These are phyloP conservation scores for Volucella zonaria DNA, from an alignment of 2,888 invertebrate genomes.

Conservation along the genomic window DNA sequence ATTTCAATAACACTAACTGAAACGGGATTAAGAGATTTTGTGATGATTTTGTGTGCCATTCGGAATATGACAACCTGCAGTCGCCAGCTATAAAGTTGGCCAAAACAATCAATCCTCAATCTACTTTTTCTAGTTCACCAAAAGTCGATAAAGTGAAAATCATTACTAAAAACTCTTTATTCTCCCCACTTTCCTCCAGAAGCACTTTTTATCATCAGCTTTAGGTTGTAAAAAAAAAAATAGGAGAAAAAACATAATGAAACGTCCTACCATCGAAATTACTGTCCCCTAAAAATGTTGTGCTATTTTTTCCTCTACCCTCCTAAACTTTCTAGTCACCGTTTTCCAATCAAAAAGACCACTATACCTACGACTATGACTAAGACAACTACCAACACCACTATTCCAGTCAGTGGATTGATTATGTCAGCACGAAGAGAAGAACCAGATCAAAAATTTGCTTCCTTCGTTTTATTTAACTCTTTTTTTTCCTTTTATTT, in stretches of 20 bases:
- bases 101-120: too few species aligned
- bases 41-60: too few species aligned
- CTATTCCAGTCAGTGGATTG: constrained; percentile 46
- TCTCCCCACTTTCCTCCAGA: too few species aligned
- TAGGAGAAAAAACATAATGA: constrained; percentile 23
- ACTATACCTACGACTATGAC: background rate
- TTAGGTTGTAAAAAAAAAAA: background rate
- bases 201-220: too few species aligned
- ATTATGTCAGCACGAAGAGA: constrained; percentile 58
- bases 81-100: too few species aligned
- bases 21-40: too few species aligned
- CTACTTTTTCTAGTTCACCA: too few species aligned
- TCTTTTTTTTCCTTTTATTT: constrained; percentile 27
- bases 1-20: too few species aligned
- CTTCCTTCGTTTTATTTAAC: constrained; percentile 57
- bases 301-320: background rate
- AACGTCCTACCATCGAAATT: constrained; percentile 19
- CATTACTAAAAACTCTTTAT: too few species aligned
- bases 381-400: constrained; percentile 10
- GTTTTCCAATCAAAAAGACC: background rate
- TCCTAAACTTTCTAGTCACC: background rate
- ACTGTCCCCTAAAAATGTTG: background rate
- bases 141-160: too few species aligned
- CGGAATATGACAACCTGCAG: too few species aligned
- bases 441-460: constrained; percentile 57